phyloP scores from a whole-genome alignment of 2,888 invertebrate genomes.

The Adelognathus sp. region DNA sequence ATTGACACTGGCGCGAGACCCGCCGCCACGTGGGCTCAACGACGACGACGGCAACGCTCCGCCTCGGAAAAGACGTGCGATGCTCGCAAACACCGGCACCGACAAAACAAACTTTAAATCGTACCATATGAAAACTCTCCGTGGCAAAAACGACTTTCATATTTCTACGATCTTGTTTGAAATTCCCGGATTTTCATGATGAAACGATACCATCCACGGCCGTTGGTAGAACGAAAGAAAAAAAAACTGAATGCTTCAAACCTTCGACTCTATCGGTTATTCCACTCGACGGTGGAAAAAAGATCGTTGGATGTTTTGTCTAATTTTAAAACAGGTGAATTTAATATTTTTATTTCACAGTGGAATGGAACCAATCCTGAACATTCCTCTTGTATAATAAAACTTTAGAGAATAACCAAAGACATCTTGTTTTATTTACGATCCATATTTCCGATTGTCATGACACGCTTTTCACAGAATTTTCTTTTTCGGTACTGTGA shows the following conservation, averaged over 20 bases:
- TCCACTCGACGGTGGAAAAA: not conserved
- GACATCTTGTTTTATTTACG: not conserved
- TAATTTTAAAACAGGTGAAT: not conserved
- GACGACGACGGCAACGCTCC: too few species aligned
- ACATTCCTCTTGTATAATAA: not conserved
- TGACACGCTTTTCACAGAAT: not conserved
- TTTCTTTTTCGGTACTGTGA: too few species aligned
- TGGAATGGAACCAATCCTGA: not conserved
- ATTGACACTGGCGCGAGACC: constrained; percentile 1
- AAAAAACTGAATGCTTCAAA: constrained; percentile 1
- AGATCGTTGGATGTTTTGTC: not conserved
- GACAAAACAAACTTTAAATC: constrained; percentile 53
- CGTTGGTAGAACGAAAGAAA: not conserved
- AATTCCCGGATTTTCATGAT: constrained; percentile 46
- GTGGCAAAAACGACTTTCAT: not conserved
- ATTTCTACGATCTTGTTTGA: constrained; percentile 14
- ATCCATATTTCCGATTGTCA: not conserved
- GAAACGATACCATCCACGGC: constrained; percentile 5
- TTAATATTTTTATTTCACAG: not conserved
- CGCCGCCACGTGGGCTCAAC: constrained; percentile 34
- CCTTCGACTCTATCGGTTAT: not conserved
- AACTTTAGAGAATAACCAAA: not conserved
- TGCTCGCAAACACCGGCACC: constrained; percentile 29
- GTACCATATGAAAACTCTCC: constrained; percentile 19
- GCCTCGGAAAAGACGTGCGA: constrained; percentile 35